These are phyloP conservation scores for Epiblema foenella DNA, from an alignment of 2,888 invertebrate genomes.

Conservation along the genomic window DNA sequence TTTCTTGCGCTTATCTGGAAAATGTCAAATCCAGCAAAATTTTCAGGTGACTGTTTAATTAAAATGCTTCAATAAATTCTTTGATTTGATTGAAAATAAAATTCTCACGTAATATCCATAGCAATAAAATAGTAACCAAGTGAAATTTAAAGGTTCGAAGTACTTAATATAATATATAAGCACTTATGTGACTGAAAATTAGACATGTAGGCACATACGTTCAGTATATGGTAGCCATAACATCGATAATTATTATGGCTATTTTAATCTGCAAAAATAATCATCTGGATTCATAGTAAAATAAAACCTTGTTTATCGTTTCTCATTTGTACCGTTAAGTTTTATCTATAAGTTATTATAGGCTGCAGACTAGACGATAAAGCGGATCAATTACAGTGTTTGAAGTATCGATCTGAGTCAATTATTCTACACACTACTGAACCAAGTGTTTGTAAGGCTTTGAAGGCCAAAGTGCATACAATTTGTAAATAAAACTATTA, in stretches of 20 bases:
- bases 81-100: not conserved
- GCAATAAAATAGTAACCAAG: not conserved
- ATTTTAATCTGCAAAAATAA: not conserved
- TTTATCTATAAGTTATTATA: conserved; percentile 7
- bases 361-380: conserved; percentile 26
- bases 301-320: conserved; percentile 18
- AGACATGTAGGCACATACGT: no score
- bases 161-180: no score
- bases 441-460: conserved; percentile 29
- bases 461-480: conserved; percentile 14
- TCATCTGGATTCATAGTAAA: not conserved
- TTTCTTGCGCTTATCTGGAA: not conserved
- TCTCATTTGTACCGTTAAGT: conserved; percentile 23
- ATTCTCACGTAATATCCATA: not conserved
- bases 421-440: conserved; percentile 29
- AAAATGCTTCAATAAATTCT: not conserved
- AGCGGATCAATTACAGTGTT: conserved; percentile 37
- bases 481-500: no score
- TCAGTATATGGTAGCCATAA: no score
- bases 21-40: not conserved
- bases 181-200: no score
- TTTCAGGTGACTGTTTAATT: not conserved
- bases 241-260: no score
- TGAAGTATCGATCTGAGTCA: conserved; percentile 40
- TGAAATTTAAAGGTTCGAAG: no score